Evolutionary conservation across 1,140 invertebrate species (phyloP), one percentile per base, ranked within the genome.

Genomic region (Zaprionus kolodkinae): DNA sequence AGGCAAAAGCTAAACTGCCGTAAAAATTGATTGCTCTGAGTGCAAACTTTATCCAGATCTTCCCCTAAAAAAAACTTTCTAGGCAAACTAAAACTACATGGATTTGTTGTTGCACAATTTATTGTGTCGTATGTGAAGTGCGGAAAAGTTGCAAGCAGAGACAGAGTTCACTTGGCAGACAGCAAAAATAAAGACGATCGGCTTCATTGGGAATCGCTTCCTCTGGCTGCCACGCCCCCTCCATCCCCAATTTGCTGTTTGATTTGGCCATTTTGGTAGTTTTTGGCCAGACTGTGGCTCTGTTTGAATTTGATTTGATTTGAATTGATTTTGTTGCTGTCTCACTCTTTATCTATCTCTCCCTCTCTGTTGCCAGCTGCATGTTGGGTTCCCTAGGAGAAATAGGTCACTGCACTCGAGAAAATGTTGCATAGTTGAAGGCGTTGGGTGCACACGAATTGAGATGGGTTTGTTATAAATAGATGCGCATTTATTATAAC

Each of bases 21-120:
- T 76, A 67, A 76, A 79, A 79, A 79, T 68, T 76, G 77, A 79
- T 79, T 79, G 77, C 77, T 64, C 50, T 60, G 52, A 72, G 66
- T 43, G 35, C 7, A 57, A 57, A 74, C n/a, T 74, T 74, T 74
- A 13, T 35, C 11, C 21, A 21, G 21, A 21, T 21, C 21, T 21
- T 21, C n/a, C 40, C 40, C n/a, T 6, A 6, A 9, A 6, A 6
- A 45, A 45, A 74, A 70, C 30, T 74, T 74, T 69, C 33, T n/a
- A 55, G 54, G 27, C 15, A 36, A 55, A 21, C 43, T 61, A 75
- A 78, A 71, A 21, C 43, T 61, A 75, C 75, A 71, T 67, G 68
- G 76, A 76, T 79, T 79, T 72, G 63, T 79, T 72, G 63, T 72
- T 64, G 72, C 55, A 30, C 13, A 79, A 76, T 79, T 67, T 76